Percentiles rank a stretch among this genome's conserved stretches.
phyloP scores from a whole-genome alignment of 2,113 vertebrate genomes.

The Pomatostomus ruficeps region DNA sequence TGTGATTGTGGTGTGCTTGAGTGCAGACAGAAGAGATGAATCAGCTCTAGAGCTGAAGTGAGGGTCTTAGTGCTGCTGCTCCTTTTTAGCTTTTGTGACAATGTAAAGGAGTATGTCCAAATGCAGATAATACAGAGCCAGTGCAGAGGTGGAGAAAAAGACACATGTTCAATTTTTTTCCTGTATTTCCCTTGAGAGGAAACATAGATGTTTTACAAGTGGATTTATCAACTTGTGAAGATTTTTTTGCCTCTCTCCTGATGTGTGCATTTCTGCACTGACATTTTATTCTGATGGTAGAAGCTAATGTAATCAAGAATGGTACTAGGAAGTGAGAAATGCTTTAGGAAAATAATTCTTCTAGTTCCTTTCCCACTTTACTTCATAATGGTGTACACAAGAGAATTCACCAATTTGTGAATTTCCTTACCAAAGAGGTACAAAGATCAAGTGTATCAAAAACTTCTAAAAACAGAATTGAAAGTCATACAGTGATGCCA shows the following conservation, averaged over 20 bases:
- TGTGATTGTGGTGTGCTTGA: background rate
- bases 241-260: background rate
- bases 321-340: background rate
- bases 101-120: background rate
- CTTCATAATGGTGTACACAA: background rate
- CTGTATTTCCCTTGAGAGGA: background rate
- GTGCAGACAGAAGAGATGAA: background rate
- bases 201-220: background rate
- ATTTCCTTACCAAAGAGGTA: background rate
- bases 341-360: background rate
- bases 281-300: background rate
- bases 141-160: background rate
- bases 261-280: background rate
- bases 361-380: background rate
- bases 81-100: background rate
- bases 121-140: background rate
- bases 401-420: background rate
- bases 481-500: background rate
- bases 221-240: background rate
- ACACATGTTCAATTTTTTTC: background rate
- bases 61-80: background rate
- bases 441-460: background rate
- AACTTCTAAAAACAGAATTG: background rate
- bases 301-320: background rate
- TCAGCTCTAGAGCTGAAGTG: background rate